Percentiles rank a stretch among this genome's conserved stretches.
phyloP scores from a whole-genome alignment of 2,113 vertebrate species.

The Plectropomus leopardus region DNA sequence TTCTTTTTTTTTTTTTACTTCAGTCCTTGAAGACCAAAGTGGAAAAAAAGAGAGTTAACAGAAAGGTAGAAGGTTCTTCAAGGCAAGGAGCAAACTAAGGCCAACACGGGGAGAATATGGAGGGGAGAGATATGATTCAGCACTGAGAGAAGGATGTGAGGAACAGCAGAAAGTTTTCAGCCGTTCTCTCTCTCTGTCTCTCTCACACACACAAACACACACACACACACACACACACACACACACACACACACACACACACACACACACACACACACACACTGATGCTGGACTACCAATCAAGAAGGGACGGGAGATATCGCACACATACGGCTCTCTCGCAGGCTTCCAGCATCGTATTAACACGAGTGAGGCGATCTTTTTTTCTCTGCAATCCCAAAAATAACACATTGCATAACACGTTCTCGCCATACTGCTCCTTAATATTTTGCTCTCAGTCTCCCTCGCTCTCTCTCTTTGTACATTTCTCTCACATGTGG shows the following conservation, averaged over 20 bases:
- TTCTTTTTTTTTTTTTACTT: conserved; percentile 30
- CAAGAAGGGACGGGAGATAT: conserved; percentile 30
- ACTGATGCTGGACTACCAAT: not conserved
- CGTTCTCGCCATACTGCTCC: conserved; percentile 8
- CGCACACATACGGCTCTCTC: conserved; percentile 19
- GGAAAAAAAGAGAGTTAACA: not conserved
- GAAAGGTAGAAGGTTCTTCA: conserved; percentile 36
- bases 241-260: conserved; percentile 28
- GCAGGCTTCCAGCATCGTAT: conserved; percentile 36
- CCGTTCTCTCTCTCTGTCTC: no score
- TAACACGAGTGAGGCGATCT: conserved; percentile 35
- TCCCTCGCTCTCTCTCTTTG: not conserved
- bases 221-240: not conserved
- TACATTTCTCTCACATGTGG: not conserved
- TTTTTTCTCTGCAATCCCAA: conserved; percentile 19
- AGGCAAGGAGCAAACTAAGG: conserved; percentile 50
- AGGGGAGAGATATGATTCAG: conserved; percentile 58
- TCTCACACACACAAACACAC: no score
- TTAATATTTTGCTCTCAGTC: conserved; percentile 2
- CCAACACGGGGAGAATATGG: conserved; percentile 38
- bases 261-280: conserved; percentile 28
- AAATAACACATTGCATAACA: conserved; percentile 56
- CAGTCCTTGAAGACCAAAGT: not conserved
- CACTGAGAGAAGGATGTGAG: conserved; percentile 34
- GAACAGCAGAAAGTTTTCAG: conserved; percentile 35